Conservation (phyloP, 92 coral and sea anemone species). For the Virgularia gustaviana region DNA sequence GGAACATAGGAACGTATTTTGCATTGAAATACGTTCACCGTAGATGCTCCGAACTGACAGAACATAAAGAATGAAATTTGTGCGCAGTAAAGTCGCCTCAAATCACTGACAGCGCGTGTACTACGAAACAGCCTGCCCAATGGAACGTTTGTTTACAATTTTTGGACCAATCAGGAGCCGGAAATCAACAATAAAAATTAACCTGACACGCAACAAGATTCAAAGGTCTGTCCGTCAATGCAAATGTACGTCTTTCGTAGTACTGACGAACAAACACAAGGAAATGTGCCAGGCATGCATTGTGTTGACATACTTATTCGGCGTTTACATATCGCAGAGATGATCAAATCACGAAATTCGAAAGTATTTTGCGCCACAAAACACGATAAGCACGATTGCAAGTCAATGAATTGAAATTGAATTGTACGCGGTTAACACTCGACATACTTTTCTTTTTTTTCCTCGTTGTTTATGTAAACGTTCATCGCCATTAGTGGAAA, state of each 20-base stretch:
- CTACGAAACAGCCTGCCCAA: slow-evolving; percentile 25
- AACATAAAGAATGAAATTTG: slow-evolving; percentile 26
- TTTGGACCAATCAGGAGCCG: slow-evolving; percentile 37
- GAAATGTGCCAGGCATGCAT: no score
- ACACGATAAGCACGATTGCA: no score
- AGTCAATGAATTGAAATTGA: no score
- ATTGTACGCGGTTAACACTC: no score
- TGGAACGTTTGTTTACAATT: slow-evolving; percentile 33
- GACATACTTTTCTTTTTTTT: no score
- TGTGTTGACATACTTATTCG: no score
- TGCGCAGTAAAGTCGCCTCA: slow-evolving; percentile 23
- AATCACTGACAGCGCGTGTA: slow-evolving; percentile 34
- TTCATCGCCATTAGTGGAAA: no score
- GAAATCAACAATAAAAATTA: slow-evolving; percentile 41
- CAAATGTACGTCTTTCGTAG: slow-evolving; percentile 7
- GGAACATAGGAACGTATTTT: slow-evolving; percentile 28
- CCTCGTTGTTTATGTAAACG: no score
- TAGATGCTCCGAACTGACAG: slow-evolving; percentile 42
- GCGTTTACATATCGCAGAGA: no score
- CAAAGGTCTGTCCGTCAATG: slow-evolving; percentile 35
- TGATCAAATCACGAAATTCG: no score
- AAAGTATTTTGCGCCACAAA: no score
- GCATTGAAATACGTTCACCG: slow-evolving; percentile 36
- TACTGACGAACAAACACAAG: no score
- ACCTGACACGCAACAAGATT: slow-evolving; percentile 45